Conservation (phyloP, 1,140 invertebrate genomes). For the Drosophila varians region DNA sequence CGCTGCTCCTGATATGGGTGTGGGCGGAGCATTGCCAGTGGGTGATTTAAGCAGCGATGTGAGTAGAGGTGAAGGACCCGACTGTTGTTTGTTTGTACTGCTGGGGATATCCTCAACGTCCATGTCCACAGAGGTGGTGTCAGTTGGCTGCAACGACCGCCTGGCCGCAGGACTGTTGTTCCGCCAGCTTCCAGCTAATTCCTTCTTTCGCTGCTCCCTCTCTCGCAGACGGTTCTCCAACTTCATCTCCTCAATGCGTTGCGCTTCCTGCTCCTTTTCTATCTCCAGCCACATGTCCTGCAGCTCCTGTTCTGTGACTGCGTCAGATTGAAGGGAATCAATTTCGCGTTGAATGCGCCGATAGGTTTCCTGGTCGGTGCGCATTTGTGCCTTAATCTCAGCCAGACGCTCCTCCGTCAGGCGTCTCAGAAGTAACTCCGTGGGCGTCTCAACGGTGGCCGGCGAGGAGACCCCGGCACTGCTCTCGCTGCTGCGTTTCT, state of each 20-base stretch:
- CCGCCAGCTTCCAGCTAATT: constrained; percentile 86
- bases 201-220: constrained; percentile 87
- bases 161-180: constrained; percentile 58
- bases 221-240: constrained; percentile 89
- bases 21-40: constrained; percentile 80
- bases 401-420: constrained; percentile 91
- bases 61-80: constrained; percentile 88
- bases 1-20: constrained; percentile 3
- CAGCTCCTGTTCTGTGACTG: constrained; percentile 87
- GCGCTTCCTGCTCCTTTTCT: constrained; percentile 88
- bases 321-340: constrained; percentile 83
- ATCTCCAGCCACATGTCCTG: constrained; percentile 89
- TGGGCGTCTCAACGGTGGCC: constrained; percentile 85
- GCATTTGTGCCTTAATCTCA: constrained; percentile 90
- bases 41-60: constrained; percentile 92
- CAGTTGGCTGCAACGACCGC: constrained; percentile 39
- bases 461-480: constrained; percentile 78
- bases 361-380: constrained; percentile 89
- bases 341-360: constrained; percentile 87
- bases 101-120: constrained; percentile 72
- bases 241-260: constrained; percentile 87
- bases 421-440: constrained; percentile 91
- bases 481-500: constrained; percentile 87
- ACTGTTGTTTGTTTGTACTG: constrained; percentile 35
- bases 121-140: constrained; percentile 75